phyloP scores from a whole-genome alignment of 2,888 invertebrate species.

The Onthophagus sagittarius region DNA sequence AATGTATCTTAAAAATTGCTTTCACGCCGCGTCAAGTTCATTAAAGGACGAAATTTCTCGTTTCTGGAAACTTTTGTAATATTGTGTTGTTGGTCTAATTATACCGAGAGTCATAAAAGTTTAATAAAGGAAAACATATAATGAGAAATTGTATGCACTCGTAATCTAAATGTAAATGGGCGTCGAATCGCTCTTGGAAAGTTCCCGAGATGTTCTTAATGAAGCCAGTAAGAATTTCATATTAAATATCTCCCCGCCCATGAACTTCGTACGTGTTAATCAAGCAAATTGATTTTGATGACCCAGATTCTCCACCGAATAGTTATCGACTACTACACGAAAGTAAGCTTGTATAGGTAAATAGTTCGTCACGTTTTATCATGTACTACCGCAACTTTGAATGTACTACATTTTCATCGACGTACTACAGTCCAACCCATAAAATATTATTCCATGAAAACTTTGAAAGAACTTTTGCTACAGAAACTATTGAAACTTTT shows the following conservation, averaged over 20 bases:
- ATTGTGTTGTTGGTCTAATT: background rate
- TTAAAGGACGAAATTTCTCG: background rate
- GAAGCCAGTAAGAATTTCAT: slow-evolving; percentile 23
- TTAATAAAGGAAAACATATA: slow-evolving; percentile 8
- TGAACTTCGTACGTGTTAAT: slow-evolving; percentile 24
- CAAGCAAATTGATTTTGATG: slow-evolving; percentile 24
- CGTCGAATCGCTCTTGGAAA: background rate
- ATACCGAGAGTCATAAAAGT: slow-evolving; percentile 1
- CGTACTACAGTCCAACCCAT: slow-evolving; percentile 9
- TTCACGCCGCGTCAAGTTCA: background rate
- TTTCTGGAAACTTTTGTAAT: background rate
- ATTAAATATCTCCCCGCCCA: slow-evolving; percentile 23
- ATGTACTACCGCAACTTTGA: background rate
- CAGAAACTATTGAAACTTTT: slow-evolving; percentile 13
- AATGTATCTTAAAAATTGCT: background rate
- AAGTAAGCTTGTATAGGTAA: too few species aligned
- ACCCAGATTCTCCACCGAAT: background rate
- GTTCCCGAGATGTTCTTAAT: slow-evolving; percentile 11
- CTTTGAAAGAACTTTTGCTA: slow-evolving; percentile 11
- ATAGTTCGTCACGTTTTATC: too few species aligned
- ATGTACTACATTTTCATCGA: background rate
- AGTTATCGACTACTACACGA: too few species aligned
- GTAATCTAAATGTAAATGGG: slow-evolving; percentile 12
- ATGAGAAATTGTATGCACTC: slow-evolving; percentile 6
- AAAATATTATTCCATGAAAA: slow-evolving; percentile 22